Base-by-base conservation (phyloP, 2,888 invertebrate genomes). In the Pheosia gnoma region DNA sequence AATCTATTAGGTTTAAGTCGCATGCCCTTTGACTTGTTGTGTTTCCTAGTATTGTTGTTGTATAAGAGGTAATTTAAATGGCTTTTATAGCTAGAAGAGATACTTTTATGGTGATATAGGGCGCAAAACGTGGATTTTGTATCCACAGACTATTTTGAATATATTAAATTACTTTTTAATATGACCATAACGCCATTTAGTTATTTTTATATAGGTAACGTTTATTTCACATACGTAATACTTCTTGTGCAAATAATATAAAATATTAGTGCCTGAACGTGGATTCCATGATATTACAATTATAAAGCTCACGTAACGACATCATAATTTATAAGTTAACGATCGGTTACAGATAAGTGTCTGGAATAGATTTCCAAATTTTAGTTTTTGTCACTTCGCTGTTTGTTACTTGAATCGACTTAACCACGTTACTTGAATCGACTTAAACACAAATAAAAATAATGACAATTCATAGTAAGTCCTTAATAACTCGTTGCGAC, bases 11-110 rank as follows among this genome's bases (percentile, higher is more conserved):
- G 79, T 87, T 89, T 89, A 88, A 88, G 91, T 91, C 87, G 82
- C 82, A 78, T 86, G 91, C 88, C 86, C 91, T 90, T 78, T 91
- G 91, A 90, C 83, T 90, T 78, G 68, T 91, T 90, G 82, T 85
- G 88, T 87, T 86, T 59, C 69, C 76, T 64, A 53, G 54, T 55
- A 60, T 62, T 59, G 65, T 62, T 60, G n/a, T n/a, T 55, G 38
- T 53, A 13, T 25, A 54, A 53, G 47, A n/a, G 47, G 6, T 52
- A 36, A 37, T 36, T 37, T 8, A 49, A 5, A 52, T 36, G 25
- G 37, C 36, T 52, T 52, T 52, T 36, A 5, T 52, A 36, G 36
- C 8, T 36, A 52, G 25, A 8, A 13, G 13, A 9, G 9, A 43
- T 4, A 10, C 43, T 9, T 43, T 43, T 4, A 3, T 3, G 25